Conservation (phyloP, 30 jellyfish, hydroid and myxozoan genomes). For the Haliclystus octoradiatus region DNA sequence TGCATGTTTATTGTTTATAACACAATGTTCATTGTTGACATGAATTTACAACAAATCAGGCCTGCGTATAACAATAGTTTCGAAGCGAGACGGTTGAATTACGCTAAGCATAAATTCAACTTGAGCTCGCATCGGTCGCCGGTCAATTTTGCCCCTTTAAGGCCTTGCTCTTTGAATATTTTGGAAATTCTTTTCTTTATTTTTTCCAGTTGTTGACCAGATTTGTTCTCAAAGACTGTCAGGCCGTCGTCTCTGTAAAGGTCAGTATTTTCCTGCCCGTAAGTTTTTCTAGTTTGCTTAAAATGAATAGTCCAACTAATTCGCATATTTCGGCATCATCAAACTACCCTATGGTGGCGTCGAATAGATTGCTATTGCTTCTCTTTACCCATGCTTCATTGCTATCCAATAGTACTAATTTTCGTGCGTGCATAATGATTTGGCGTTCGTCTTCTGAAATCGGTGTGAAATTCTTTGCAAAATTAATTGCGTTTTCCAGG, state of each 20-base stretch:
- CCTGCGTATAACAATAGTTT: no score
- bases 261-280: slow-evolving; percentile 28
- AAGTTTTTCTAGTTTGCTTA: slow-evolving; percentile 11
- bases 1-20: no score
- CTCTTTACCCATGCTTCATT: slow-evolving; percentile 29
- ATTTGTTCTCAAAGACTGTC: slow-evolving; percentile 13
- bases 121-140: no score
- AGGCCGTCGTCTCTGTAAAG: slow-evolving; percentile 66
- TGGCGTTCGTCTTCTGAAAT: not conserved
- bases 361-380: slow-evolving; percentile 16
- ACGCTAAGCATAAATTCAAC: no score
- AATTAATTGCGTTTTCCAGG: not conserved
- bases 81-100: no score
- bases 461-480: not conserved
- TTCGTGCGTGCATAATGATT: slow-evolving; percentile 14
- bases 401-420: slow-evolving; percentile 25
- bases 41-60: no score
- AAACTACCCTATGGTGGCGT: slow-evolving; percentile 40
- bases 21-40: no score
- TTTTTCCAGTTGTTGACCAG: slow-evolving; percentile 42
- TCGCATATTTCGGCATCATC: slow-evolving; percentile 63
- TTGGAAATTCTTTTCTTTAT: no score
- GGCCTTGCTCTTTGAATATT: no score
- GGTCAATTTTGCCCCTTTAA: no score
- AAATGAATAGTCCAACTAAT: slow-evolving; percentile 32